Percentiles rank a stretch among this genome's conserved stretches.
Conservation (phyloP, 2,797 vertebrate genomes). For the Pangasius mekongensis region DNA sequence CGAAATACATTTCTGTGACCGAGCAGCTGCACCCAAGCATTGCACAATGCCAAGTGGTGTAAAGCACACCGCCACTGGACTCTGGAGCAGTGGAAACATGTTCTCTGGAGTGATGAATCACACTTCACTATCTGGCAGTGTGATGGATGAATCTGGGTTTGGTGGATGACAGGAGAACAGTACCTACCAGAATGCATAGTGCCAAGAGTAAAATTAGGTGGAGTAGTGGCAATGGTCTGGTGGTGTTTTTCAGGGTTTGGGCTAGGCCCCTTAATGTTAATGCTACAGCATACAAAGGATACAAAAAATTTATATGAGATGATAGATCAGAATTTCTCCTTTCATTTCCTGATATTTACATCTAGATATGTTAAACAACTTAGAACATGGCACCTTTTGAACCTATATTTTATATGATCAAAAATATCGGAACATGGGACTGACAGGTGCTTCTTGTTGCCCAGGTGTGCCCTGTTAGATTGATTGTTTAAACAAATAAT, state of each 20-base stretch:
- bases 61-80: neutral
- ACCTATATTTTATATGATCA: neutral
- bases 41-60: neutral
- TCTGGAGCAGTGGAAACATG: neutral
- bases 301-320: neutral
- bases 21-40: neutral
- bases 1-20: neutral
- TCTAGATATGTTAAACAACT: neutral
- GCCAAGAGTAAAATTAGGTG: neutral
- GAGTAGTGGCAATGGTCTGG: neutral
- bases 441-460: neutral
- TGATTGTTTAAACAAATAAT: too few species aligned
- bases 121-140: neutral
- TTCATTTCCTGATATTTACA: neutral
- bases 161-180: neutral
- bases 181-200: neutral
- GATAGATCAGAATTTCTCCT: neutral
- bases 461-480: too few species aligned
- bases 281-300: neutral
- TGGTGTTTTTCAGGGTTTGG: neutral
- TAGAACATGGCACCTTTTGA: neutral
- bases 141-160: neutral
- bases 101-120: neutral
- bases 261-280: neutral
- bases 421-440: neutral